Evolutionary conservation across 2,888 invertebrate species (phyloP), one percentile per base, ranked within the genome.

Genomic region (Laspeyria flexula): DNA sequence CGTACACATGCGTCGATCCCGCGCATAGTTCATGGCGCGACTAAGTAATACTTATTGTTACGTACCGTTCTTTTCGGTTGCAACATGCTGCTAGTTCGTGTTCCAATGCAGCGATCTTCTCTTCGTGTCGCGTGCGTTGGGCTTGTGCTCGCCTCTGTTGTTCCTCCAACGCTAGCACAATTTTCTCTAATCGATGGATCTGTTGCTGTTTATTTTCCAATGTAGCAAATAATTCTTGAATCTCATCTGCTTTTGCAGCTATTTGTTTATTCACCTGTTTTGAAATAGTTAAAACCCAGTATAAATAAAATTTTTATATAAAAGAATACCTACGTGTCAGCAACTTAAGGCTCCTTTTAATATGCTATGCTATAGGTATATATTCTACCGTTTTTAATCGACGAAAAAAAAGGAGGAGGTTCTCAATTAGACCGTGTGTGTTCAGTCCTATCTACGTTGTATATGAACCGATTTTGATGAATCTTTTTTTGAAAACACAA

Each of bases 91-190:
- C 88, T n/a, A 94, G 81, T 62, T 92, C 90, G 46, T 93, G 78
- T 64, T 94, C 94, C 0, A 94, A 83, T 38, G 92, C 88, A 0
- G 94, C 94, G 16, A 94, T 94, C 50, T 93, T 93, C 63, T 89
- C 92, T 68, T 94, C 94, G 51, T 93, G 86, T 0, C 94, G 86
- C 27, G 93, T 94, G 2, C 94, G 92, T 70, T 94, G 94, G 56
- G 92, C 93, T 66, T 94, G 94, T 4, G 93, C 90, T 10, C 93
- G 88, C 29, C 92, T 81, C 65, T 94, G 93, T 59, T 94, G 94
- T 54, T 93, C 93, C 61, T 93, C 94, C 66, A 94, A 75, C 33
- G 93, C 90, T 40, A 93, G 76, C 42, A 94, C 93, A 29, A 93
- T 87, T 72, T 93, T 93, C 65, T 94, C 94, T 45, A 94, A 68